Percentiles rank a stretch among this genome's conserved stretches.
These are phyloP conservation scores for Dipodomys ordii DNA, from an alignment of 2,113 vertebrate genomes.

Conservation along the genomic window DNA sequence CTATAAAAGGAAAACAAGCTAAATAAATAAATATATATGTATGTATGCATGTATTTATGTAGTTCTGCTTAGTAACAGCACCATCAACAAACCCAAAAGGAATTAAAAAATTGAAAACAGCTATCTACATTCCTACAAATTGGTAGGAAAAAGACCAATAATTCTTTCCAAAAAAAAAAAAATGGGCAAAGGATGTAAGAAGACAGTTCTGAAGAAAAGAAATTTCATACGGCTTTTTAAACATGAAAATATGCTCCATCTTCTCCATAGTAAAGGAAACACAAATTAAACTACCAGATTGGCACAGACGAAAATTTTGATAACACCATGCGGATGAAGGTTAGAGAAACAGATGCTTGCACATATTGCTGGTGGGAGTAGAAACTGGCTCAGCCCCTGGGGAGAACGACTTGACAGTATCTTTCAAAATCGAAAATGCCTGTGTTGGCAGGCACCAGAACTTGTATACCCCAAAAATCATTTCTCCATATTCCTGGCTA, in stretches of 20 bases:
- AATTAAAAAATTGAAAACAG: conserved; percentile 41
- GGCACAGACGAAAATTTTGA: conserved; percentile 69
- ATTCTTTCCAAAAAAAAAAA: conserved; percentile 23
- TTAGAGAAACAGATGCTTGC: conserved; percentile 76
- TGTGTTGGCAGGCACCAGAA: conserved; percentile 66
- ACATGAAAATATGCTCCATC: conserved; percentile 49
- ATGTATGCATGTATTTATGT: background rate
- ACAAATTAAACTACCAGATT: conserved; percentile 66
- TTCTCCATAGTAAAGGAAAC: conserved; percentile 57
- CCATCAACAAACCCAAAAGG: conserved; percentile 45
- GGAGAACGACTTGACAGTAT: conserved; percentile 59
- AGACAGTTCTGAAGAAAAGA: conserved; percentile 57
- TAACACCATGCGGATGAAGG: conserved; percentile 72
- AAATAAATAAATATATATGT: conserved; percentile 13
- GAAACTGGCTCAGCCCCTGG: background rate
- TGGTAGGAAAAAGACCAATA: conserved; percentile 49
- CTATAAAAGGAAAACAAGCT: conserved; percentile 33
- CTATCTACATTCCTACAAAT: conserved; percentile 35
- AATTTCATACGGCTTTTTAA: conserved; percentile 53
- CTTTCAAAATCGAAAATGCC: conserved; percentile 41
- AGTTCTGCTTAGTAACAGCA: conserved; percentile 41
- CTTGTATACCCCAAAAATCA: conserved; percentile 51
- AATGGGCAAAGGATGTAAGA: conserved; percentile 56
- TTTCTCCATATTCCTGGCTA: conserved; percentile 49
- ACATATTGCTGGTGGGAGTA: conserved; percentile 73